Percentiles rank a stretch among this genome's conserved stretches.
Conservation (phyloP, 2,888 invertebrate species). For the Pristionchus maxplancki region DNA sequence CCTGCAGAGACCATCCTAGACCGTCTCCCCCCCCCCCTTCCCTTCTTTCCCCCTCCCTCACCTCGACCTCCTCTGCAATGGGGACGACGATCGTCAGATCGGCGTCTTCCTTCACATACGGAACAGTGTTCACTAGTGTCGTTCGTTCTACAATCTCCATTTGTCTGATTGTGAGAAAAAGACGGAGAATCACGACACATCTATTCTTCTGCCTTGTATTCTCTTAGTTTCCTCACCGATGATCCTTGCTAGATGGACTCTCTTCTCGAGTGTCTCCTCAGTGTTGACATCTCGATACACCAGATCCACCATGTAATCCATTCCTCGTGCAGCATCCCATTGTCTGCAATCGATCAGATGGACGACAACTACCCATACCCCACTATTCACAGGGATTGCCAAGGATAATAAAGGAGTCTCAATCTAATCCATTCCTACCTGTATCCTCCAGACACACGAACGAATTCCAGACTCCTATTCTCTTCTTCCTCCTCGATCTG, state of each 20-base stretch:
- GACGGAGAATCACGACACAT: no score
- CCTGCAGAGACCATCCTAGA: slow-evolving; percentile 50
- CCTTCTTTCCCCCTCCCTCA: background rate
- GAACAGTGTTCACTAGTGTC: slow-evolving; percentile 81
- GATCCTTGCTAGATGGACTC: slow-evolving; percentile 88
- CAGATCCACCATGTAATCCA: slow-evolving; percentile 88
- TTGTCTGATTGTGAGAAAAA: no score
- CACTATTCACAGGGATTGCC: no score
- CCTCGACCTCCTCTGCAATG: slow-evolving; percentile 78
- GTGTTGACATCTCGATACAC: slow-evolving; percentile 58
- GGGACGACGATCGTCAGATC: slow-evolving; percentile 87
- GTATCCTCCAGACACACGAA: slow-evolving; percentile 71
- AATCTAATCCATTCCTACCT: slow-evolving; percentile 52
- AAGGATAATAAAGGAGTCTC: background rate
- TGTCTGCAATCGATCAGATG: slow-evolving; percentile 78
- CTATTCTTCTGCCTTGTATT: no score
- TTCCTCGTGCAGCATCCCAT: slow-evolving; percentile 89
- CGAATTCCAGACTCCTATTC: slow-evolving; percentile 67
- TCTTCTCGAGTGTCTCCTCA: slow-evolving; percentile 56
- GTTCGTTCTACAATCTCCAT: background rate
- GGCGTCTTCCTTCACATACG: slow-evolving; percentile 95
- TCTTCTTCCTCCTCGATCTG: slow-evolving; percentile 60
- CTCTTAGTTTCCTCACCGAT: slow-evolving; percentile 83
- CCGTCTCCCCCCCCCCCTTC: background rate
- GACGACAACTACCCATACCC: no score